phyloP scores from a whole-genome alignment of 2,888 invertebrate species.

The Drosophila fulvimacula region DNA sequence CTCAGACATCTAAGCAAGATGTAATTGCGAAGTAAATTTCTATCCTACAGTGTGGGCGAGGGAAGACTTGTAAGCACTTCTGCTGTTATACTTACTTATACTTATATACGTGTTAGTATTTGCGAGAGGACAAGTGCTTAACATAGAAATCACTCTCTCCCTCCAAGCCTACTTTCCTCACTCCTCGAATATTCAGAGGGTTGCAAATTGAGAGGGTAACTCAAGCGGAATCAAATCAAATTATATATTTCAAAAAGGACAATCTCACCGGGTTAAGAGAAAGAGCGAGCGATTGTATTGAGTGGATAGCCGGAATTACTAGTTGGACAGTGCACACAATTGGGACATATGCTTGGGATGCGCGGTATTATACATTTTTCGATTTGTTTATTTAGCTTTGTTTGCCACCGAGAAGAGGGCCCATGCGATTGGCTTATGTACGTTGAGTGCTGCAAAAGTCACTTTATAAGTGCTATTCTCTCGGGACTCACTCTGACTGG shows the following conservation, averaged over 20 bases:
- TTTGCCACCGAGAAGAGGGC: conserved; percentile 16
- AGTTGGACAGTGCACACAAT: conserved; percentile 72
- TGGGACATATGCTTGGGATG: conserved; percentile 76
- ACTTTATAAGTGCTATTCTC: conserved; percentile 53
- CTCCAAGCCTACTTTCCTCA: background rate
- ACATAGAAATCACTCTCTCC: background rate
- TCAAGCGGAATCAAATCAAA: conserved; percentile 75
- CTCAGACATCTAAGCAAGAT: background rate
- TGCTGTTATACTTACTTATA: background rate
- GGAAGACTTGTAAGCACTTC: background rate
- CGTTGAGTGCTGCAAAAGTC: conserved; percentile 59
- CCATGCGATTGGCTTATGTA: conserved; percentile 35
- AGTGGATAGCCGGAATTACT: conserved; percentile 13
- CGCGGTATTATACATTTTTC: conserved; percentile 37
- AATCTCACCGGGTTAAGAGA: conserved; percentile 38
- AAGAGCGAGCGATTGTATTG: background rate
- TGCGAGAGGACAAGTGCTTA: background rate
- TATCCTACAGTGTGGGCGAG: background rate
- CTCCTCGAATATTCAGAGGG: conserved; percentile 1
- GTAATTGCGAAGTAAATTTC: background rate
- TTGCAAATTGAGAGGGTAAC: conserved; percentile 45
- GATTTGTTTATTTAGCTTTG: conserved; percentile 38
- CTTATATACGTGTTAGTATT: background rate
- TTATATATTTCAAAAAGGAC: conserved; percentile 56
- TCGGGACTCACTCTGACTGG: conserved; percentile 17